phyloP scores from a whole-genome alignment of 2,888 invertebrate species.

The Caenorhabditis parvicauda region DNA sequence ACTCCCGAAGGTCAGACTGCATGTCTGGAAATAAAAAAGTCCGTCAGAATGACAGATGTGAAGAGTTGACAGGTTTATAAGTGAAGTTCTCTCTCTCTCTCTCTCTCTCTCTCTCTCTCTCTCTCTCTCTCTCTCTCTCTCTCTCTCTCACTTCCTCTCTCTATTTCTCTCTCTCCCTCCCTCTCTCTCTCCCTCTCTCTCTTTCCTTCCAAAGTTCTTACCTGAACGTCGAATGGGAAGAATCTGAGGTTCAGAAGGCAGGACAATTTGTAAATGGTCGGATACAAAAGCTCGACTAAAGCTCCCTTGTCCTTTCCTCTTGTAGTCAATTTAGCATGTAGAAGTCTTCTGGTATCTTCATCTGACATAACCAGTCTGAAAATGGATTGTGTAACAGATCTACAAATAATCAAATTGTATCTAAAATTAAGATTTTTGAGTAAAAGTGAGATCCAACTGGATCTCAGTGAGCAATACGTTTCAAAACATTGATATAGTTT shows the following conservation, averaged over 20 bases:
- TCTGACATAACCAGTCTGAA: slow-evolving; percentile 54
- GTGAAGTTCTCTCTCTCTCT: no score
- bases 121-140: background rate
- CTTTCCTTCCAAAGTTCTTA: slow-evolving; percentile 1
- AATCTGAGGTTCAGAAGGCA: slow-evolving; percentile 41
- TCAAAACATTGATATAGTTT: no score
- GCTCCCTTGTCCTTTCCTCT: slow-evolving; percentile 37
- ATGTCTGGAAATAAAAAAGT: slow-evolving; percentile 32
- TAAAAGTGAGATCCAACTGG: background rate
- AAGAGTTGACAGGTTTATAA: no score
- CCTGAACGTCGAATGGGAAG: slow-evolving; percentile 52
- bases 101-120: no score
- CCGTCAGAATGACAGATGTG: no score
- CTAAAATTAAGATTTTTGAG: background rate
- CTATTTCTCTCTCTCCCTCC: no score
- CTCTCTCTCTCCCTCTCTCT: no score
- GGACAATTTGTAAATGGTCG: slow-evolving; percentile 51
- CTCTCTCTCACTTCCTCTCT: background rate
- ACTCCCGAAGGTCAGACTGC: slow-evolving; percentile 47
- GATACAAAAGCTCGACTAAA: slow-evolving; percentile 51
- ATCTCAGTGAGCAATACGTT: background rate
- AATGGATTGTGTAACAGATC: background rate
- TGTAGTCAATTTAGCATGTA: slow-evolving; percentile 49
- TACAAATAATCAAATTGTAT: background rate
- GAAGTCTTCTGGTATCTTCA: slow-evolving; percentile 45